Conservation (phyloP, 2,113 vertebrate genomes). For the Boulengeromyrus knoepffleri region DNA sequence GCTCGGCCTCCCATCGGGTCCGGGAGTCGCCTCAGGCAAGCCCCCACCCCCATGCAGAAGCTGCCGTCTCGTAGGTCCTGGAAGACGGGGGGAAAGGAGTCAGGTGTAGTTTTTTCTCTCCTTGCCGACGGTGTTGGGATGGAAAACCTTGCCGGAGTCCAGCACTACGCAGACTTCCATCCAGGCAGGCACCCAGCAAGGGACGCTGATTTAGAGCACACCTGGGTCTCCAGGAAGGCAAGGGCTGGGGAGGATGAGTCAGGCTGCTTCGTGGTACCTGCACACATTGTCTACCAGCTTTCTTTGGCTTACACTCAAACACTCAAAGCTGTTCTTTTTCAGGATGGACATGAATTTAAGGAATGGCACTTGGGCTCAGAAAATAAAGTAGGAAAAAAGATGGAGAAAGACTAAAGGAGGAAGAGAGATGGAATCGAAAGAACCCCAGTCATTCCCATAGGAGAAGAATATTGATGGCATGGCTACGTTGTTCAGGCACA, state of each 20-base stretch:
- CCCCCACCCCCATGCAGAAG: neutral
- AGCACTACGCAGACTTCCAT: neutral
- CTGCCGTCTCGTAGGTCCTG: neutral
- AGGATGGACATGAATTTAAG: slow-evolving; percentile 6
- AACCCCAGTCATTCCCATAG: neutral
- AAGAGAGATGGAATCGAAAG: neutral
- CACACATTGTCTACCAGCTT: neutral
- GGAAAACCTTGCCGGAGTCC: neutral
- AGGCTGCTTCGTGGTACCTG: neutral
- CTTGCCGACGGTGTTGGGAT: neutral
- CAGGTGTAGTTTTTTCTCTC: neutral
- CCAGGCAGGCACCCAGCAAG: neutral
- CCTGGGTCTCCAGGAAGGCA: neutral
- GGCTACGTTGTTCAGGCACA: neutral
- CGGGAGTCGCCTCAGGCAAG: neutral
- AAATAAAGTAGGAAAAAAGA: neutral
- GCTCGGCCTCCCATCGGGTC: neutral
- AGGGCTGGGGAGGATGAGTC: neutral
- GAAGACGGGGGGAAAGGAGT: neutral
- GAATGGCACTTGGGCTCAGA: neutral
- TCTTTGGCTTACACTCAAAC: neutral
- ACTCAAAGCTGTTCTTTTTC: neutral
- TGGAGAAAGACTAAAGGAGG: neutral
- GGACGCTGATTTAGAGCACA: slow-evolving; percentile 3
- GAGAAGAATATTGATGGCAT: neutral